Evolutionary conservation across 2,888 invertebrate species (phyloP).

Genomic region (Agrochola macilenta): DNA sequence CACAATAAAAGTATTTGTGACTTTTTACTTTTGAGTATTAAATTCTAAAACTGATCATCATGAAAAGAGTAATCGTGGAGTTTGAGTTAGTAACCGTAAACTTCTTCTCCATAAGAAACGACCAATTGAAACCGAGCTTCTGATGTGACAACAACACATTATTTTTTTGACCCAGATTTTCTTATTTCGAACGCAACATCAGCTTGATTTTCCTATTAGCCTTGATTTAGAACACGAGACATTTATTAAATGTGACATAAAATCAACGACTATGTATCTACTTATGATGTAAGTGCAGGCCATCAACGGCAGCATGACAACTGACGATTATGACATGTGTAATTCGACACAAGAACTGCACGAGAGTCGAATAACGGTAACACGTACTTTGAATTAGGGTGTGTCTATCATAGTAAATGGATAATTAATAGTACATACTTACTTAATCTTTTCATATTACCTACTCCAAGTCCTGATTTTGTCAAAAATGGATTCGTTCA

Average conservation of each 20-base stretch:
- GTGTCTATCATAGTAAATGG: not conserved
- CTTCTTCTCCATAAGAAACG: too few relatives aligned
- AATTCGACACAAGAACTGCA: constrained; percentile 23
- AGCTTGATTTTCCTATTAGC: not conserved
- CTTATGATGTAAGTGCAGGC: not conserved
- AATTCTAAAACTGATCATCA: not conserved
- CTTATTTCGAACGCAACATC: not conserved
- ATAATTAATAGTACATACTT: not conserved
- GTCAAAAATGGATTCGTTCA: not conserved
- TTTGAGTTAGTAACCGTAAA: too few relatives aligned
- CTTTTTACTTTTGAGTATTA: not conserved
- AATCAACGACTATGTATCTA: not conserved
- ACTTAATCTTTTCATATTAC: not conserved
- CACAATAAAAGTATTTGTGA: not conserved
- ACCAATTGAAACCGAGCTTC: too few relatives aligned
- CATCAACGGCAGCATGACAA: not conserved
- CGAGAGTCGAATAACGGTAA: constrained; percentile 20
- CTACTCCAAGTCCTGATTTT: not conserved
- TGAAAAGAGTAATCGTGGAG: too few relatives aligned
- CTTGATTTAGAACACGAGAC: not conserved
- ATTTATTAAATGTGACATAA: constrained; percentile 6
- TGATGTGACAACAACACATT: not conserved
- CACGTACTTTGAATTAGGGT: not conserved
- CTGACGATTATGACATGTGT: constrained; percentile 14
- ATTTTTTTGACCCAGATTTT: constrained; percentile 33